These are phyloP conservation scores for Protonemura montana DNA, from an alignment of 2,888 invertebrate genomes.

Conservation along the genomic window DNA sequence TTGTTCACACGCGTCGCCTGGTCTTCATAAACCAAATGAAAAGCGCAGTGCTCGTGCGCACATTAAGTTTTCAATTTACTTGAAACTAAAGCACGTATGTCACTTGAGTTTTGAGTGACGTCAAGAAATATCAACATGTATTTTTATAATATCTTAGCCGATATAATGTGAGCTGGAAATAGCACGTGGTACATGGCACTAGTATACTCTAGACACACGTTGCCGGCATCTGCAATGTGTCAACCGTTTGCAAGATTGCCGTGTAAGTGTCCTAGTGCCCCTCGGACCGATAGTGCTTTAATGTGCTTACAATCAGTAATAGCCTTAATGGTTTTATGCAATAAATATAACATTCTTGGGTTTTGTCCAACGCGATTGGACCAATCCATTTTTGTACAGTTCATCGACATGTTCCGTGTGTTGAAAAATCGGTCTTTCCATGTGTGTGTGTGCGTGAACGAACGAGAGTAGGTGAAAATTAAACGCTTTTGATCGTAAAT, in stretches of 20 bases:
- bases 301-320: conserved; percentile 37
- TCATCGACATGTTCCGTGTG: conserved; percentile 2
- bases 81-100: conserved; percentile 29
- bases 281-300: conserved; percentile 1
- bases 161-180: conserved; percentile 42
- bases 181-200: not conserved
- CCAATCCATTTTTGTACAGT: not conserved
- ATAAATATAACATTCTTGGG: conserved; percentile 37
- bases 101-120: conserved; percentile 41
- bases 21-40: not conserved
- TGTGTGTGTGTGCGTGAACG: not conserved
- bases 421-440: not conserved
- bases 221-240: conserved; percentile 42
- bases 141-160: not conserved
- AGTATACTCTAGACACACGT: not conserved
- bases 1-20: not conserved
- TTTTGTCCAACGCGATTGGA: conserved; percentile 28
- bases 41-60: not conserved
- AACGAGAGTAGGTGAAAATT: not conserved
- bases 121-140: conserved; percentile 14
- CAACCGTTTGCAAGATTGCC: conserved; percentile 22
- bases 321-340: conserved; percentile 36
- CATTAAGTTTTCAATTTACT: not conserved
- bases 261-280: conserved; percentile 8
- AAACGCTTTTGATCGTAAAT: conserved; percentile 3